These are phyloP conservation scores for Panthera tigris DNA, from an alignment of 2,113 vertebrate genomes.

Conservation along the genomic window DNA sequence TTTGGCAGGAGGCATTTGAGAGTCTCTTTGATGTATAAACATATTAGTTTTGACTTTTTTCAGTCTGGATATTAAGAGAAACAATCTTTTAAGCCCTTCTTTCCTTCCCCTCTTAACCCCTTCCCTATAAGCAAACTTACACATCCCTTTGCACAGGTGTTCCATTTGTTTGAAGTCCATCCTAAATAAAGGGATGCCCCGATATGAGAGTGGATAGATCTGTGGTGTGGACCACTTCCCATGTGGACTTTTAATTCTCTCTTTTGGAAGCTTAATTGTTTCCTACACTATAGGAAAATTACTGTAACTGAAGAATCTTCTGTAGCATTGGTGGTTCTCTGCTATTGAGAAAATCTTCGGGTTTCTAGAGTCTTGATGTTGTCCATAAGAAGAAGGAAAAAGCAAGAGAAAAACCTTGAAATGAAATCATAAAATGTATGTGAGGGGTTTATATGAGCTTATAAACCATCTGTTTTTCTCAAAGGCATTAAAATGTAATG, in stretches of 20 bases:
- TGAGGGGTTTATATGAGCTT: conserved; percentile 58
- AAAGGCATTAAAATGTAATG: conserved; percentile 53
- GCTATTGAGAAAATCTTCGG: conserved; percentile 57
- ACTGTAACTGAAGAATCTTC: conserved; percentile 25
- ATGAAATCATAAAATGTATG: conserved; percentile 18
- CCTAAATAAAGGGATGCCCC: not conserved
- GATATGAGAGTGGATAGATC: not conserved
- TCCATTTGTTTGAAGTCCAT: not conserved
- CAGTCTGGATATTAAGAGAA: conserved; percentile 61
- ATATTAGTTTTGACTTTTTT: conserved; percentile 24
- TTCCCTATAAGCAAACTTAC: not conserved
- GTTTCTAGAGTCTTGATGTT: not conserved
- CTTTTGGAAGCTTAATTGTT: conserved; percentile 64
- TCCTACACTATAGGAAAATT: conserved; percentile 48
- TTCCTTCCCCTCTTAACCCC: not conserved
- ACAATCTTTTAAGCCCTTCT: conserved; percentile 47
- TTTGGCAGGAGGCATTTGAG: conserved; percentile 48
- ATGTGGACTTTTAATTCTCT: conserved; percentile 59
- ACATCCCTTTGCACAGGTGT: not conserved
- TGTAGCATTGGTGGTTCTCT: conserved; percentile 53
- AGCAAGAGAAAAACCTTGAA: conserved; percentile 16
- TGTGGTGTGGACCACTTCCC: not conserved
- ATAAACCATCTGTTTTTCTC: conserved; percentile 60
- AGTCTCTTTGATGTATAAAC: conserved; percentile 66
- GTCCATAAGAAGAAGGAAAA: conserved; percentile 57